Base-by-base conservation (phyloP, 1,140 invertebrate genomes). In the Drosophila melanogaster region DNA sequence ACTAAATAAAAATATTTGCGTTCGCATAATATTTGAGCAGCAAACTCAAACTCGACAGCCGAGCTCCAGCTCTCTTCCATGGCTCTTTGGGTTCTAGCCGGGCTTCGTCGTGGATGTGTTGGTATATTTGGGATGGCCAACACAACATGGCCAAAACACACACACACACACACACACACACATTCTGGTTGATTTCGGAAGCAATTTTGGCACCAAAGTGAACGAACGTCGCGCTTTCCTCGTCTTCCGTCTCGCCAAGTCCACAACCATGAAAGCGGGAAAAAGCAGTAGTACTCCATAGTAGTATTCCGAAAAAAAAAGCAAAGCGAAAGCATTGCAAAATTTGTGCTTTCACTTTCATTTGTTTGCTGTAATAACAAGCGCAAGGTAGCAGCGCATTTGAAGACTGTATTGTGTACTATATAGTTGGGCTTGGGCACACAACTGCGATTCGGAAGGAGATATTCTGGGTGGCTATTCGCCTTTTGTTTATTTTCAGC, bases 1-100 rank as follows among this genome's bases (percentile, higher is more conserved):
- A 91, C 90, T 91, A 91, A 91, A 91, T 91, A 91, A 91, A 91
- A 91, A 91, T 91, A 91, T 91, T 91, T 91, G 90, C 90, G 90
- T 91, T 91, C 90, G 90, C 90, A 91, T 91, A 91, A 91, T 91
- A 91, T 91, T 91, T 91, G 90, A 91, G 90, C 81, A 91, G 90
- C 83, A 91, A 91, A 91, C 90, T 91, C 86, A 86, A 87, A 89
- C 84, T 89, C 84, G 79, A 89, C 84, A 87, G 84, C 79, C 85
- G 46, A 87, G 83, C 83, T 77, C 75, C 81, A 74, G 47, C 79
- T 83, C 84, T 87, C 67, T 79, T 76, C 81, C 77, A 76, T 89
- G 83, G 66, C 84, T 77, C 77, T 80, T 74, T 77, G 62, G 74
- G 72, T 79, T 84, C 65, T 87, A 79, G 83, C 70, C 76, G 69